A percentile compares a stretch with the other conserved stretches of the same genome.
Evolutionary conservation across 1,140 invertebrate genomes (phyloP).

Genomic region (Eulimnadia texana): DNA sequence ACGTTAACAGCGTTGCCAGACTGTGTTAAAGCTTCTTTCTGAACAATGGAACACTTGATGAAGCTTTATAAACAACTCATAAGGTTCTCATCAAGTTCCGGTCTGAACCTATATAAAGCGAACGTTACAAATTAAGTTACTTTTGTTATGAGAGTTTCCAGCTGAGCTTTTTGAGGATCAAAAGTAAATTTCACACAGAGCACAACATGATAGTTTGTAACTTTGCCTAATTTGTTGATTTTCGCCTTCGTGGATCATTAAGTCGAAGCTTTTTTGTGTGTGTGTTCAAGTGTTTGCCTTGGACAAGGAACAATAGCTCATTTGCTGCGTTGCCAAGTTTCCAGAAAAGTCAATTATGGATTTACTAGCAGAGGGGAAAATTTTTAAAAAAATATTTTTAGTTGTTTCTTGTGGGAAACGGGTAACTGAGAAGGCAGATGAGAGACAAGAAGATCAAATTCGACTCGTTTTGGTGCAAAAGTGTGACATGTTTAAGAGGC

Average conservation of each 20-base stretch:
- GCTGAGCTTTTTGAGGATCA: too few species aligned
- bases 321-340: background rate
- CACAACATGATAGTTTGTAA: background rate
- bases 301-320: background rate
- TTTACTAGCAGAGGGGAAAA: background rate
- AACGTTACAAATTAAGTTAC: too few species aligned
- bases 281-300: background rate
- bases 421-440: background rate
- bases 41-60: too few species aligned
- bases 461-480: background rate
- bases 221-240: background rate
- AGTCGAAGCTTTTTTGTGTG: background rate
- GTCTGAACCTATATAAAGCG: too few species aligned
- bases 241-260: background rate
- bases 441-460: background rate
- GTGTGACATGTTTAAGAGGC: background rate
- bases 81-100: too few species aligned
- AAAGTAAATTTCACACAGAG: too few species aligned
- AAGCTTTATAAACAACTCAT: too few species aligned
- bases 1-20: too few species aligned
- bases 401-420: background rate
- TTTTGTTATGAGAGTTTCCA: too few species aligned
- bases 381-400: background rate
- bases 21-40: too few species aligned
- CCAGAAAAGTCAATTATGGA: background rate